Evolutionary conservation across 1,140 invertebrate species (phyloP), one percentile per base, ranked within the genome.

Genomic region (Forficula auricularia): DNA sequence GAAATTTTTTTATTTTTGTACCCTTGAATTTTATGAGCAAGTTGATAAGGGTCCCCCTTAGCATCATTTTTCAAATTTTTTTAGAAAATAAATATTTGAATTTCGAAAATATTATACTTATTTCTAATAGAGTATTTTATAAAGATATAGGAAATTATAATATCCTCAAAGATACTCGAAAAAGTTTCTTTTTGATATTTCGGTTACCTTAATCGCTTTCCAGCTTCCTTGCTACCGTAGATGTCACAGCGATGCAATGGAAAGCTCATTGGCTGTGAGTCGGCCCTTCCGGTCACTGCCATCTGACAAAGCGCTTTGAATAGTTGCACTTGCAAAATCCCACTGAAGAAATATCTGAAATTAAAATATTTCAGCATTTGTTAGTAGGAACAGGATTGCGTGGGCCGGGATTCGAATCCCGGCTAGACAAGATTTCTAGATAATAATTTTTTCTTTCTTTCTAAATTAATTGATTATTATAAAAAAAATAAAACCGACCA

Each of bases 241-340:
- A 83, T 73, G 54, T 83, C 78, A 52, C 78, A 82, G 19, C 64
- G 56, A 54, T 79, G 67, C 18, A 82, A 55, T 2, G 67, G 56
- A 30, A 59, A 54, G 33, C 77, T 65, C 3, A 59, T 57, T 4
- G 59, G 54, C 2, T 54, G 49, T 2, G 42, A 42, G 1, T 61
- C 60, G 14, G 64, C 60, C 3, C 67, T 66, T 3, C 70, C 73
- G 38, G 72, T 71, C 2, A 73, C 61, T 1, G 76, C 68, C 0
- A 61, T 64, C 43, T 69, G 62, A 54, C 82, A 86, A n/a, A 86
- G 58, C 13, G 66, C 66, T 51, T 75, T 68, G 53, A 82, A 80
- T 31, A 86, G 64, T 58, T 84, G 79, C 55, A 82, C 73, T 60
- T 84, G 79, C 0, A 83, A 52, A 42, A 84, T 70, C 47, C 64